A percentile compares a stretch with the other conserved stretches of the same genome.
Conservation (phyloP, 1,140 invertebrate species). For the Lordiphosa stackelbergi region DNA sequence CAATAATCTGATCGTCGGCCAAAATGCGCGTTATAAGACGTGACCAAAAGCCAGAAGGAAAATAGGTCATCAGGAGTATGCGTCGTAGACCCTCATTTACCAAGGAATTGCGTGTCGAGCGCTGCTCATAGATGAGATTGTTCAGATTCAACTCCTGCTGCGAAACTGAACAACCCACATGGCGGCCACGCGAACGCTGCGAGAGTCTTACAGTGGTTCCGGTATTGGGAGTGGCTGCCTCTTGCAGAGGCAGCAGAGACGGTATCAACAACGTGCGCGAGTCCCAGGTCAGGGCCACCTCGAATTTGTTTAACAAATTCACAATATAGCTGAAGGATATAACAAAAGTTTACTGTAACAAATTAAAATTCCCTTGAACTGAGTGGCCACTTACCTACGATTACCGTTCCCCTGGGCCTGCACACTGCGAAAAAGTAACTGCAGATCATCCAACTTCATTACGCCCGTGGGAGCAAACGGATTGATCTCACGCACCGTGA, state of each 20-base stretch:
- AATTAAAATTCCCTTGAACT: background rate
- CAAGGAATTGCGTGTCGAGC: conserved; percentile 6
- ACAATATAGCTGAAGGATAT: conserved; percentile 84
- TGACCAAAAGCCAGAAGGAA: conserved; percentile 99
- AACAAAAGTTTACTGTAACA: background rate
- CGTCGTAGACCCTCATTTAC: conserved; percentile 73
- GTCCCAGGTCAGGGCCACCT: conserved; percentile 98
- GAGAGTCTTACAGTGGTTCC: conserved; percentile 80
- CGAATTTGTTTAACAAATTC: conserved; percentile 96
- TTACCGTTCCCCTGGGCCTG: conserved; percentile 78
- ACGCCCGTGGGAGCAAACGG: conserved; percentile 94
- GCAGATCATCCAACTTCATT: conserved; percentile 96
- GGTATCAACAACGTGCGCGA: conserved; percentile 93
- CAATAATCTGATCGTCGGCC: conserved; percentile 91
- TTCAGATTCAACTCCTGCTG: conserved; percentile 67
- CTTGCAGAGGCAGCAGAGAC: conserved; percentile 89
- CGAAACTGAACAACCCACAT: conserved; percentile 62
- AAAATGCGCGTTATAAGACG: conserved; percentile 93
- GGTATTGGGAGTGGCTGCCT: conserved; percentile 81
- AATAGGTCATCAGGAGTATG: conserved; percentile 94
- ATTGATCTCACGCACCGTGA: conserved; percentile 97
- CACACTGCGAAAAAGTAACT: conserved; percentile 90
- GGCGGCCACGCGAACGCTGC: conserved; percentile 82
- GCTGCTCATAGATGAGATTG: conserved; percentile 59
- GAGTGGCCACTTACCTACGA: conserved; percentile 63